These are phyloP conservation scores for Zeus faber DNA, from an alignment of 2,113 vertebrate species.

Conservation along the genomic window DNA sequence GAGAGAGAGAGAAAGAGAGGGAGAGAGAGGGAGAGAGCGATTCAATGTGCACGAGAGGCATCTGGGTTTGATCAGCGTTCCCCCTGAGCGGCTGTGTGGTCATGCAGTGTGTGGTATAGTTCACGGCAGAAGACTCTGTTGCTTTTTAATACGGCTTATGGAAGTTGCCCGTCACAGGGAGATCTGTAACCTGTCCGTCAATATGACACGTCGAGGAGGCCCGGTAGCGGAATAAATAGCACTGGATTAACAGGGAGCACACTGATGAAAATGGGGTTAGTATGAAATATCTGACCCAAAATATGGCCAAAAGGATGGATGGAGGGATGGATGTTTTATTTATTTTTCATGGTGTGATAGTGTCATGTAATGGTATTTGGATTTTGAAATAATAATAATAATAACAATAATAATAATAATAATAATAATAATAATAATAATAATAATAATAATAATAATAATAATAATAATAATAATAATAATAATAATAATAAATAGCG, in stretches of 20 bases:
- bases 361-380: too few relatives aligned
- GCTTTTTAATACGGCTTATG: constrained; percentile 22
- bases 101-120: constrained; percentile 46
- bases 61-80: constrained; percentile 69
- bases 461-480: neutral
- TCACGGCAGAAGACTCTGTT: constrained; percentile 23
- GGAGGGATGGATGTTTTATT: too few relatives aligned
- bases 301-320: neutral
- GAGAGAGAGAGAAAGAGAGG: constrained; percentile 10
- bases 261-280: neutral
- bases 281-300: neutral
- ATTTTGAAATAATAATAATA: too few relatives aligned
- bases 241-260: neutral
- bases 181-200: constrained; percentile 26
- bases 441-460: neutral
- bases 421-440: too few relatives aligned
- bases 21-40: constrained; percentile 17
- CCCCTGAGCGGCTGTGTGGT: constrained; percentile 51
- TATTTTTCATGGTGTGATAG: too few relatives aligned
- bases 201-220: neutral
- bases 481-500: too few relatives aligned
- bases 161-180: constrained; percentile 18
- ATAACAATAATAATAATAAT: too few relatives aligned
- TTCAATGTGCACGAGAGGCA: constrained; percentile 39
- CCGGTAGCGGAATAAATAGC: constrained; percentile 6